A percentile compares a stretch with the other conserved stretches of the same genome.
Evolutionary conservation across 1,140 invertebrate species (phyloP).

Genomic region (Drosophila pruinosa): DNA sequence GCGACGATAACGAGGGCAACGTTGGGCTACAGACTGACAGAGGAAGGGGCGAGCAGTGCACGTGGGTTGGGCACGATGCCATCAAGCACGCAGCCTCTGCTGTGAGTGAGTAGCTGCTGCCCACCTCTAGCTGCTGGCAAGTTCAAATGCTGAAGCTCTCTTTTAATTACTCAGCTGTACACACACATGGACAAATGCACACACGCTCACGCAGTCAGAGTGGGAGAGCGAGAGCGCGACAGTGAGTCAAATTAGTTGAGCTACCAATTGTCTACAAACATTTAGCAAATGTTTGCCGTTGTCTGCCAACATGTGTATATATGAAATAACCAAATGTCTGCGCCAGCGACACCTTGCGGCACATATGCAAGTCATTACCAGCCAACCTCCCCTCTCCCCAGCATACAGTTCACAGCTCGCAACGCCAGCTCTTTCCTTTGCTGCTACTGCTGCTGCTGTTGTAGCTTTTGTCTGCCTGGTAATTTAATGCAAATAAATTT

Average conservation of each 20-base stretch:
- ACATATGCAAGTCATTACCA: conserved; percentile 41
- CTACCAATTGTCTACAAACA: conserved; percentile 81
- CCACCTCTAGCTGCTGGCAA: conserved; percentile 35
- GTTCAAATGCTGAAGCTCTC: conserved; percentile 42
- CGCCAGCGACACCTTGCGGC: conserved; percentile 39
- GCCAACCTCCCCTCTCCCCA: neutral
- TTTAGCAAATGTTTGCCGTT: conserved; percentile 75
- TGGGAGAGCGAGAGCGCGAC: neutral
- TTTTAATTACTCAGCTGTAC: conserved; percentile 73
- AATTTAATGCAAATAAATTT: conserved; percentile 82
- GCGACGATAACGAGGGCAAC: conserved; percentile 36
- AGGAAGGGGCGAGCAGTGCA: neutral
- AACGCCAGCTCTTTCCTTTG: conserved; percentile 26
- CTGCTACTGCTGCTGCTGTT: conserved; percentile 8
- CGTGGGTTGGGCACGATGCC: conserved; percentile 44
- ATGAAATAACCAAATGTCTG: conserved; percentile 14
- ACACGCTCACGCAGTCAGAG: neutral
- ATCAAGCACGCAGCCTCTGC: conserved; percentile 21
- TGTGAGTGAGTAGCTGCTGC: no score
- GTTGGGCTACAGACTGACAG: neutral
- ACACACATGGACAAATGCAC: conserved; percentile 33
- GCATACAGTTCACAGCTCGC: neutral
- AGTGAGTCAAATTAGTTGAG: conserved; percentile 73
- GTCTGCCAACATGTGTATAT: conserved; percentile 26
- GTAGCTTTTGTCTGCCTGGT: conserved; percentile 61